phyloP scores from a whole-genome alignment of 2,113 vertebrate genomes.

The Seriola rivoliana region DNA sequence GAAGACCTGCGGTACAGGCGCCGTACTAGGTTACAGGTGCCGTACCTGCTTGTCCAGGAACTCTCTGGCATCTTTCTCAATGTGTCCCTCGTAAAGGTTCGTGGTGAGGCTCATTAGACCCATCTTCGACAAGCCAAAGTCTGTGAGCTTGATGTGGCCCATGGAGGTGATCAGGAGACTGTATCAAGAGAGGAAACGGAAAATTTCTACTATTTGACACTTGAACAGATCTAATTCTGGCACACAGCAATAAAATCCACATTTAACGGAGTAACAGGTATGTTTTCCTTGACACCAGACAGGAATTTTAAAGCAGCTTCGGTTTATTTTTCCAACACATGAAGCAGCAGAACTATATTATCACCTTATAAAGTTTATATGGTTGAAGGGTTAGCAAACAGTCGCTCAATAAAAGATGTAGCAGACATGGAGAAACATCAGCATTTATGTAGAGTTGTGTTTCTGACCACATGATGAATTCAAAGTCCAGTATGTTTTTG shows the following conservation, averaged over 20 bases:
- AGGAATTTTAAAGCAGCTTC: neutral
- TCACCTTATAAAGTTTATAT: too few relatives aligned
- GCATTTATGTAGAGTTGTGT: too few relatives aligned
- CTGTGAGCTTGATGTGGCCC: conserved; percentile 96
- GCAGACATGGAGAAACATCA: too few relatives aligned
- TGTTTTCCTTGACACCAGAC: neutral
- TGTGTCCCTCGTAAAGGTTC: conserved; percentile 96
- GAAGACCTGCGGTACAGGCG: too few relatives aligned
- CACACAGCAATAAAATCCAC: neutral
- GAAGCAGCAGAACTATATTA: neutral
- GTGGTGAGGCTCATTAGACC: conserved; percentile 97
- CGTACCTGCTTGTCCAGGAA: conserved; percentile 96
- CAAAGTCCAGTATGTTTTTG: neutral
- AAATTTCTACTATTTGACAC: neutral
- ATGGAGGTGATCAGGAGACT: conserved; percentile 97
- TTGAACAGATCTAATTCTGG: neutral
- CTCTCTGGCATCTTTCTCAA: conserved; percentile 95
- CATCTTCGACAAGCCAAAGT: conserved; percentile 97
- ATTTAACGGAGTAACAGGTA: neutral
- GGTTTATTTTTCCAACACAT: neutral
- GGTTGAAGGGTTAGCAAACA: neutral
- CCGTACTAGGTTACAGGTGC: neutral
- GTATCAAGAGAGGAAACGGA: conserved; percentile 17
- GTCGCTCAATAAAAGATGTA: neutral
- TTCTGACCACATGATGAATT: too few relatives aligned